phyloP scores from a whole-genome alignment of 2,113 vertebrate species.

The Mus spicilegus region DNA sequence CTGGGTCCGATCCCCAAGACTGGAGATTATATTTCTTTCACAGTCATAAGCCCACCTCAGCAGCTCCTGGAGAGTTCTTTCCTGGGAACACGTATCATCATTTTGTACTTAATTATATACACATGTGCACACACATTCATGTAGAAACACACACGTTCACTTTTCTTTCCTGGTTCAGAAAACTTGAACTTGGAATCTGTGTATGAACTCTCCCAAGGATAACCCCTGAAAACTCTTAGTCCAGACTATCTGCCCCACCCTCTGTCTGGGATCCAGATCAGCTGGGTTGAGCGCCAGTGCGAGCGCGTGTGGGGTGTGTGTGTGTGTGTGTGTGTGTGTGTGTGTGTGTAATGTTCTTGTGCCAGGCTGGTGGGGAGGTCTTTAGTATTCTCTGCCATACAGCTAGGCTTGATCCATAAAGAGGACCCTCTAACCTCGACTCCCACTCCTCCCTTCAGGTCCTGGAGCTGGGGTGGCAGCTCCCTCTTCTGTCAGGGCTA shows the following conservation, averaged over 20 bases:
- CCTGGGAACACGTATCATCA: not conserved
- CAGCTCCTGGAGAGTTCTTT: not conserved
- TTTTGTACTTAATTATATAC: not conserved
- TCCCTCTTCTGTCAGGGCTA: not conserved
- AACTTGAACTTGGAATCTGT: slow-evolving; percentile 14
- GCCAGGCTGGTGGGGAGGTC: not conserved
- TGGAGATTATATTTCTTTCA: accelerated
- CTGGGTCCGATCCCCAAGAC: not conserved
- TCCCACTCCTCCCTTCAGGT: not conserved
- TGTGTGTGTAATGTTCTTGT: no score
- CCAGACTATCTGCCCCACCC: accelerated
- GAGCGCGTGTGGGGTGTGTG: no score
- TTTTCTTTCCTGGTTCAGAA: not conserved
- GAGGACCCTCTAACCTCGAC: not conserved
- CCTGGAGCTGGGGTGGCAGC: not conserved
- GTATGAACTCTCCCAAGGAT: not conserved
- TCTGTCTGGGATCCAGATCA: no score
- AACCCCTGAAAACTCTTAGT: not conserved
- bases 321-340: no score
- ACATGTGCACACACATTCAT: accelerated
- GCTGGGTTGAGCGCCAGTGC: no score
- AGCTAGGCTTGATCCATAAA: not conserved
- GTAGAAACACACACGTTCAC: not conserved
- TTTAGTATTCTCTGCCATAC: not conserved
- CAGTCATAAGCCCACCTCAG: not conserved